phyloP scores from a whole-genome alignment of 2,888 invertebrate genomes.

The Nomada flava region DNA sequence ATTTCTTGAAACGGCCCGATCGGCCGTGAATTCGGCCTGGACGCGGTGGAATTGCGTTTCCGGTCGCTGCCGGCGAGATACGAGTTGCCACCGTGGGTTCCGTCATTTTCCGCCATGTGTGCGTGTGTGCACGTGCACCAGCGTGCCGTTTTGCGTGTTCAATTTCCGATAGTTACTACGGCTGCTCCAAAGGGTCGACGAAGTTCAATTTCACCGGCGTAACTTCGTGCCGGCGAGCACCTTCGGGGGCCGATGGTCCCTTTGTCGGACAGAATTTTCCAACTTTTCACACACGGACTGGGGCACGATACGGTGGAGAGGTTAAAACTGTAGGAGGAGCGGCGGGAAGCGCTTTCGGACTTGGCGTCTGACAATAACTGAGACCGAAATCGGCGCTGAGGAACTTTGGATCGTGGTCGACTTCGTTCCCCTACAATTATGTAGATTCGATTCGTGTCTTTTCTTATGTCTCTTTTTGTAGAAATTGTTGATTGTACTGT shows the following conservation, averaged over 20 bases:
- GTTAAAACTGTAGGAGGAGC: constrained; percentile 38
- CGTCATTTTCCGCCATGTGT: constrained; percentile 55
- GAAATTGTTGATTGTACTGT: too few species aligned
- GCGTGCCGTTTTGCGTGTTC: constrained; percentile 67
- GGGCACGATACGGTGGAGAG: constrained; percentile 43
- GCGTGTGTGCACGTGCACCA: constrained; percentile 28
- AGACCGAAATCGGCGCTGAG: constrained; percentile 9
- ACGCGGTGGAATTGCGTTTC: constrained; percentile 62
- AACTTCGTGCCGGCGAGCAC: constrained; percentile 65
- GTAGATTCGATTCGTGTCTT: too few species aligned
- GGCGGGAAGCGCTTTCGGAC: too few species aligned
- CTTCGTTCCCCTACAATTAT: too few species aligned
- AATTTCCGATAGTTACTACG: constrained; percentile 78
- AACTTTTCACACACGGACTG: constrained; percentile 60
- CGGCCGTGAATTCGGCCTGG: constrained; percentile 47
- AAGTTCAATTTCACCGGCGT: constrained; percentile 77
- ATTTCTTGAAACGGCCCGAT: constrained; percentile 58
- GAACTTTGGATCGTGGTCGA: constrained; percentile 10
- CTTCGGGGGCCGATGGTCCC: constrained; percentile 60
- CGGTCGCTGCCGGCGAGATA: constrained; percentile 51
- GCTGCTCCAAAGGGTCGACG: constrained; percentile 73
- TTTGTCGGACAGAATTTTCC: constrained; percentile 73
- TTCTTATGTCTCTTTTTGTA: too few species aligned
- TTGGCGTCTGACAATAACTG: constrained; percentile 6
- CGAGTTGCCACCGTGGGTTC: constrained; percentile 39